A percentile compares a stretch with the other conserved stretches of the same genome.
phyloP scores from a whole-genome alignment of 2,113 vertebrate genomes.

The Plecturocebus donacophilus region DNA sequence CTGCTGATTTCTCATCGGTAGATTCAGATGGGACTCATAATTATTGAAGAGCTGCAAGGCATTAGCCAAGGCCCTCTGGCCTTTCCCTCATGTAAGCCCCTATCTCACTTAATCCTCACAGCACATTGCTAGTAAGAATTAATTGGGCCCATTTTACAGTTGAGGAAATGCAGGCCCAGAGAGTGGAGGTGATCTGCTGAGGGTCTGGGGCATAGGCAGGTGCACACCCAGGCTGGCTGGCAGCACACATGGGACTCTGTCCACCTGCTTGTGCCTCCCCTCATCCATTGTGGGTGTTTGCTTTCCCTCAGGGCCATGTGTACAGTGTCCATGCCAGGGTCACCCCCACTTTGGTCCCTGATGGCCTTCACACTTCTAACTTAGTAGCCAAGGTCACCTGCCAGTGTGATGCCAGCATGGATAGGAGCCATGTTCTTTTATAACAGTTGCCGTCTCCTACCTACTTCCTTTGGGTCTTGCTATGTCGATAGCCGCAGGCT shows the following conservation, averaged over 20 bases:
- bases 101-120: neutral
- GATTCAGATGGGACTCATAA: neutral
- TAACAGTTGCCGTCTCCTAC: no score
- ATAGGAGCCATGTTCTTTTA: neutral
- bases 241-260: neutral
- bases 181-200: rapidly evolving
- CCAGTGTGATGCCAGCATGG: neutral
- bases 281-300: neutral
- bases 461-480: no score
- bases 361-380: neutral
- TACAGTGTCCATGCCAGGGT: rapidly evolving
- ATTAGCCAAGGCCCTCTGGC: neutral
- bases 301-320: neutral
- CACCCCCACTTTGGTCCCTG: neutral
- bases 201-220: neutral
- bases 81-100: neutral
- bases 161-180: neutral
- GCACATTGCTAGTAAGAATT: neutral
- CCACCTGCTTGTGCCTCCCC: neutral
- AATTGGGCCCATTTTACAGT: neutral
- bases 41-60: no score
- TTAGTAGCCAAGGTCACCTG: neutral
- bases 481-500: neutral
- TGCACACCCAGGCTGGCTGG: neutral
- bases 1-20: neutral